Evolutionary conservation across 2,888 invertebrate species (phyloP), one percentile per base, ranked within the genome.

Genomic region (Tinea semifulvella): DNA sequence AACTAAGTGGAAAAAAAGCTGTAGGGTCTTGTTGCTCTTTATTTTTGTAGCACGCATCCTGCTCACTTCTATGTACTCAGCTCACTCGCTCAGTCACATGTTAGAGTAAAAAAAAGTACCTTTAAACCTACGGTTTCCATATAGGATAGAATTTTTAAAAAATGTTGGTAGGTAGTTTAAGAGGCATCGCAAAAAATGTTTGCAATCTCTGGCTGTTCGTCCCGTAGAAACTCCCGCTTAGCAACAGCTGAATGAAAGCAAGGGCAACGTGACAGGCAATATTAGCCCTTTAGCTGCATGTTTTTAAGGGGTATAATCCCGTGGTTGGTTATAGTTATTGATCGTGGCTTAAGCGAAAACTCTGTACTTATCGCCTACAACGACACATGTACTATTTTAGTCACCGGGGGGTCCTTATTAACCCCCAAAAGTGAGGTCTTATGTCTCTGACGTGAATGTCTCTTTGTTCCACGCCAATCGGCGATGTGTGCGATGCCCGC

Each of bases 301-400:
- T 0, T 0, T 2, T 57, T 62, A 47, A 46, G 57, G 52, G 17
- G 13, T 3, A 26, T 45, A 58, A 58, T 54, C 0, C 3, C 14
- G 14, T 35, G 14, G 26, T 20, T 14, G 3, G 2, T 5, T 4
- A 2, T 53, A 60, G 63, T 71, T 79, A 79, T 79, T 74, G 79
- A 79, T 79, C 79, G 69, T 54, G 68, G 61, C 72, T 71, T 64
- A 65, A 61, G 71, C 71, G 72, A 76, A 76, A 76, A 77, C 60
- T 63, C 63, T 68, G 64, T 69, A 70, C 69, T 70, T 70, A 71
- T 70, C 68, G 67, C 69, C 59, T 68, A 66, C 65, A 68, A 18
- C 17, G 39, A 13, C 36, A 13, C 39, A 14, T 18, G 39, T n/a
- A 19, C 39, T 17, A 17, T 35, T 35, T 35, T 35, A 14, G 35